Evolutionary conservation across 2,113 vertebrate species (phyloP).

Genomic region (Nothobranchius furzeri): DNA sequence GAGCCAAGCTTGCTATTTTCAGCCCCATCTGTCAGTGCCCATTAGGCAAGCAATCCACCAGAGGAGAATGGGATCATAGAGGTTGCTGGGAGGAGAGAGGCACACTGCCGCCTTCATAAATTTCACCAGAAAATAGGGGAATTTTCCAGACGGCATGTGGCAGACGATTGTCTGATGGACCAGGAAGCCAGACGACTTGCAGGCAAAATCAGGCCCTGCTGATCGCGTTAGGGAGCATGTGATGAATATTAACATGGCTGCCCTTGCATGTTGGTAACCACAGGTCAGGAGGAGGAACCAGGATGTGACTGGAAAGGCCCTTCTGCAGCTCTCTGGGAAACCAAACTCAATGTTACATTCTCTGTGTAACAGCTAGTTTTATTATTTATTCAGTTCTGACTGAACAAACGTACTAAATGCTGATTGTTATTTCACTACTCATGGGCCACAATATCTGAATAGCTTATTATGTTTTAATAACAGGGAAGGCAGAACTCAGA

Average conservation of each 20-base stretch:
- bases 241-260: constrained; percentile 75
- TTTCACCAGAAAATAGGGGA: constrained; percentile 75
- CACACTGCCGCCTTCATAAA: constrained; percentile 75
- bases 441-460: constrained; percentile 2
- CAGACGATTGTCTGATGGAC: constrained; percentile 76
- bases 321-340: constrained; percentile 20
- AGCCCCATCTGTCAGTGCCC: constrained; percentile 77
- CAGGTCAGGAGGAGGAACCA: constrained; percentile 41
- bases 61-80: constrained; percentile 81
- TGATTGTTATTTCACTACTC: background rate
- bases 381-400: background rate
- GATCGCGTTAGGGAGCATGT: constrained; percentile 77
- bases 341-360: background rate
- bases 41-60: constrained; percentile 82
- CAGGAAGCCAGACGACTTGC: constrained; percentile 72
- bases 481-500: constrained; percentile 16
- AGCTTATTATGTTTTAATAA: constrained; percentile 30
- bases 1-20: constrained; percentile 73
- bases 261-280: constrained; percentile 75
- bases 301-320: constrained; percentile 50
- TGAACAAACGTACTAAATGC: background rate
- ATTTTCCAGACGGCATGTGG: constrained; percentile 74
- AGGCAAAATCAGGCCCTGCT: constrained; percentile 71
- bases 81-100: constrained; percentile 74
- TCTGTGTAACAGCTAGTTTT: no score